Evolutionary conservation across 1,140 invertebrate genomes (phyloP), one percentile per base, ranked within the genome.

Genomic region (Diabrotica virgifera): DNA sequence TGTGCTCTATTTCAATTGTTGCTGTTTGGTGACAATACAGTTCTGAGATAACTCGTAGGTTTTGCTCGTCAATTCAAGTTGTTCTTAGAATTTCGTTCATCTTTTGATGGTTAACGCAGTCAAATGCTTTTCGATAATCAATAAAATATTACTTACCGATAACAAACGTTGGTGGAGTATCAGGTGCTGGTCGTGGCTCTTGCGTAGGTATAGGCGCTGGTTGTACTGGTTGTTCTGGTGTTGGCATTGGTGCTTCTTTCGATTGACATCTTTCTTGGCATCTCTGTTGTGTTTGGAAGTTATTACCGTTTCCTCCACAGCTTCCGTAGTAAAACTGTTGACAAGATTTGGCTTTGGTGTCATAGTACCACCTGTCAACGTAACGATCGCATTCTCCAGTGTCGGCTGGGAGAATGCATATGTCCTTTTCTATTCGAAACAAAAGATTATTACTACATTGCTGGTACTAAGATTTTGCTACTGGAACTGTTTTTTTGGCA

Each of bases 361-460:
- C 91, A 79, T 87, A 97, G 80, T 91, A 95, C 90, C 91, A 98
- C 54, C 87, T 83, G 60, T 86, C 80, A 12, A 83, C 85, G 74
- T 94, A 95, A 70, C 91, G 86, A 58, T 85, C 85, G 74, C 95
- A 97, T 13, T 90, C 86, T 7, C 95, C 95, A 64, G 85, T 79
- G 59, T 87, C 82, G 7, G 89, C 87, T 0, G 93, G 89, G 68
- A 94, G 79, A 12, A 87, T 82, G 77, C 96, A 94, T 14, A 83
- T 82, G 71, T 93, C 89, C 81, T 86, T 84, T 64, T 82, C 89
- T 91, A 76, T 80, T 76, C 36, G 36, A 56, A 37, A 11, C 11
- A 14, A 5, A 46, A 59, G 9, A 40, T n/a, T 11, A 24, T 24
- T 24, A 24, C 1, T 24, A 24, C 4, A 24, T 24, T 24, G 24